Conservation (phyloP, 1,140 invertebrate species). For the Drosophila pandora region DNA sequence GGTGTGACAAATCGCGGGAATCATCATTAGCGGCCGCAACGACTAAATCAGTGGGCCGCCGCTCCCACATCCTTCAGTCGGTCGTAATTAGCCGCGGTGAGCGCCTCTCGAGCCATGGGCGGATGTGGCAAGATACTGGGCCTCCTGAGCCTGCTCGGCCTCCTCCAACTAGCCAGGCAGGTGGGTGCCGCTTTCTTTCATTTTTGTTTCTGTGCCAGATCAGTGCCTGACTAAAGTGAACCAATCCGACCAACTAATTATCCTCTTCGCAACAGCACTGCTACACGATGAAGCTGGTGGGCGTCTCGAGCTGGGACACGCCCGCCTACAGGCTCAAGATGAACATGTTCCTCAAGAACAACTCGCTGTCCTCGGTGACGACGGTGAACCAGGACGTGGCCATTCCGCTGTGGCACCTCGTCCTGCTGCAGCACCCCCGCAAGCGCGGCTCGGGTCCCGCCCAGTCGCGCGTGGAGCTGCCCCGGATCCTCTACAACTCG, state of each 20-base stretch:
- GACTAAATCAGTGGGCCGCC: neutral
- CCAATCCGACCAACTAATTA: neutral
- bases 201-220: neutral
- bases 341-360: constrained; percentile 50
- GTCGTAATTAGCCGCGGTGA: neutral
- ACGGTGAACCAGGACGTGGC: constrained; percentile 61
- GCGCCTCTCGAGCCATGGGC: neutral
- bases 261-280: constrained; percentile 40
- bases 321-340: constrained; percentile 57
- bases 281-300: constrained; percentile 62
- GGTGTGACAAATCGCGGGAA: constrained; percentile 59
- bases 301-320: constrained; percentile 47
- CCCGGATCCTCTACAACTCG: constrained; percentile 64
- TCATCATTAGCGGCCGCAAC: constrained; percentile 43
- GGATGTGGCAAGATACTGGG: constrained; percentile 23
- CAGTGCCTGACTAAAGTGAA: too few species aligned
- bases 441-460: neutral
- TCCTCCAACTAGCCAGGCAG: constrained; percentile 47
- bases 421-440: constrained; percentile 52
- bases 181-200: constrained; percentile 15
- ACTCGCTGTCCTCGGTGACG: constrained; percentile 69
- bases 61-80: constrained; percentile 4
- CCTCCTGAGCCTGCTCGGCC: constrained; percentile 25
- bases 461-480: constrained; percentile 19
- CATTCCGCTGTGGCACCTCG: constrained; percentile 65